phyloP scores from a whole-genome alignment of 1,140 invertebrate species.

The Drosophila elegans region DNA sequence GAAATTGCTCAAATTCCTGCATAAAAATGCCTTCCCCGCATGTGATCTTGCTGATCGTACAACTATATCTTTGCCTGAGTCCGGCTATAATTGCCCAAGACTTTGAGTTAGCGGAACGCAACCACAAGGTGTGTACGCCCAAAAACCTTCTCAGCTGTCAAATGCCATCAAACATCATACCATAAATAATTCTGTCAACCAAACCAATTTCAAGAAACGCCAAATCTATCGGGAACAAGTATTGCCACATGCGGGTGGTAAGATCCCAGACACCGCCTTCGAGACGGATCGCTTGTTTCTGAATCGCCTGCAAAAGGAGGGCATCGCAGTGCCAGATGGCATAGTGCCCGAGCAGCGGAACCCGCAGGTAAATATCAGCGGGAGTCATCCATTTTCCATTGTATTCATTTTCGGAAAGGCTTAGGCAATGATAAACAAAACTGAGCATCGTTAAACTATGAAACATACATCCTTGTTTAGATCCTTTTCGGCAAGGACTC shows the following conservation, averaged over 20 bases:
- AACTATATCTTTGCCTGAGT: constrained; percentile 51
- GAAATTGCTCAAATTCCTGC: constrained; percentile 43
- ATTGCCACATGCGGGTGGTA: constrained; percentile 87
- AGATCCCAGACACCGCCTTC: constrained; percentile 89
- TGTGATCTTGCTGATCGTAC: constrained; percentile 27
- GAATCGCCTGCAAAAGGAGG: constrained; percentile 88
- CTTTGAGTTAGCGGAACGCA: constrained; percentile 51
- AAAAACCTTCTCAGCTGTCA: neutral
- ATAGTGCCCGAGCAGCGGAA: constrained; percentile 86
- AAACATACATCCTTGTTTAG: neutral
- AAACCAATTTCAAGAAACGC: constrained; percentile 85
- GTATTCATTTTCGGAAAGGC: neutral
- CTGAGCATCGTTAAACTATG: neutral
- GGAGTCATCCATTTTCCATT: neutral
- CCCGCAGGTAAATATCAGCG: constrained; percentile 67
- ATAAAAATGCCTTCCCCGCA: constrained; percentile 51
- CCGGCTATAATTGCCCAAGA: constrained; percentile 34
- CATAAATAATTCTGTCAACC: constrained; percentile 55
- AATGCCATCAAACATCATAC: neutral
- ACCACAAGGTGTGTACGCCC: constrained; percentile 70
- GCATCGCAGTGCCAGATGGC: constrained; percentile 87
- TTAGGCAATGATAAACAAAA: neutral
- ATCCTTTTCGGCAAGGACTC: neutral
- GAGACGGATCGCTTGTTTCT: constrained; percentile 87
- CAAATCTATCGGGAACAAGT: constrained; percentile 89